Evolutionary conservation across 2,797 vertebrate genomes (phyloP), one percentile per base, ranked within the genome.

Genomic region (Muraenolepis orangiensis): DNA sequence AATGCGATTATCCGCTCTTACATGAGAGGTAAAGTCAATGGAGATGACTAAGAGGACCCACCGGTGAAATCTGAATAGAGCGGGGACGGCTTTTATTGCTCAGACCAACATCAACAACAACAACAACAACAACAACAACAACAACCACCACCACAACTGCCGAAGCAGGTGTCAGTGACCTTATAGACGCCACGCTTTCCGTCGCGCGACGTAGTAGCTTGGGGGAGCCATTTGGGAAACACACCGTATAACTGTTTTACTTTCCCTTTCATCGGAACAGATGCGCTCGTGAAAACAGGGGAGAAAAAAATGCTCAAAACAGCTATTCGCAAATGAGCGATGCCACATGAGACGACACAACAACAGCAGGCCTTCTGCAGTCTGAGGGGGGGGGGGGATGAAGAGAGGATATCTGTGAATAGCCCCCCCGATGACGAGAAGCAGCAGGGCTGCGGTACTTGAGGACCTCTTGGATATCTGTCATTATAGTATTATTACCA

Each of bases 1-100:
- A 64, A 28, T 64, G 57, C 57, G 13, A 64, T 64, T 64, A 64
- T 12, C 36, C 57, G 4, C 26, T 12, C n/a, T 64, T 26, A 64
- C 13, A 64, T 64, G 57, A 64, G 57, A 64, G 12, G 51, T 57
- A 57, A 57, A 57, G 57, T 64, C 57, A 64, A 6, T 66, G 14
- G 30, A 74, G 20, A 75, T 76, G 76, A 78, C 83, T 23, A 78
- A 76, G 30, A 68, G 51, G 51, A 13, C 71, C 34, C 26, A 32
- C 66, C 31, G 42, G 61, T 71, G 78, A 80, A 81, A 70, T 82
- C 69, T 70, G 80, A 84, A 78, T 75, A 70, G 71, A 66, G 61
- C 34, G 76, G 71, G 78, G 36, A 82, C 74, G 34, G 70, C 16
- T 69, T 76, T 11, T 61, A 23, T 40, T 67, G 66, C 14, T 12